Percentiles rank a stretch among this genome's conserved stretches.
phyloP scores from a whole-genome alignment of 2,113 vertebrate species.

The Sterrhoptilus dennistouni region DNA sequence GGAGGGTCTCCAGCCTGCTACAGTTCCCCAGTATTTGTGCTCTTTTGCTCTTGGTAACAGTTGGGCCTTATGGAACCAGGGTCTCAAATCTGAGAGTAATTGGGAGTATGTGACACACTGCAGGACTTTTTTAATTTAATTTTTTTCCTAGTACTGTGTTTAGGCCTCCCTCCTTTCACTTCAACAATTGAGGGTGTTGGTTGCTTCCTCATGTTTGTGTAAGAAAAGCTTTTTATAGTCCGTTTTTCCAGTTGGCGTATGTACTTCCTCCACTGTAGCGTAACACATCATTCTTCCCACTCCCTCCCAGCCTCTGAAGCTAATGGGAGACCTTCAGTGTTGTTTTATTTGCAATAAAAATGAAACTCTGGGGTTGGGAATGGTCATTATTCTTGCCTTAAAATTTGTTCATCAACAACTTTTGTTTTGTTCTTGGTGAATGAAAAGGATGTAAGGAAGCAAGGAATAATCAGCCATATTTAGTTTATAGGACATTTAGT shows the following conservation, averaged over 20 bases:
- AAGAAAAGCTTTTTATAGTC: slow-evolving; percentile 65
- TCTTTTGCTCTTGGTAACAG: neutral
- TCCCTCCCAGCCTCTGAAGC: neutral
- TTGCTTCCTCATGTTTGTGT: slow-evolving; percentile 68
- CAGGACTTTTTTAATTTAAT: neutral
- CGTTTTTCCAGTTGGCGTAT: slow-evolving; percentile 23
- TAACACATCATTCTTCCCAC: neutral
- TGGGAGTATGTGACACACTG: neutral
- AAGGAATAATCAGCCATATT: neutral
- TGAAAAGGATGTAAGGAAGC: neutral
- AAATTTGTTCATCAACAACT: neutral
- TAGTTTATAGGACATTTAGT: neutral
- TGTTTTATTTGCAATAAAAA: neutral
- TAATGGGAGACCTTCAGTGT: slow-evolving; percentile 4
- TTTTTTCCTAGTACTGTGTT: neutral
- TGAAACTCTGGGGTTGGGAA: neutral
- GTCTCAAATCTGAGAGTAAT: neutral
- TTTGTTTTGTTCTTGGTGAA: slow-evolving; percentile 8
- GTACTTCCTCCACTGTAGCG: slow-evolving; percentile 32
- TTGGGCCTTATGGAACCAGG: neutral
- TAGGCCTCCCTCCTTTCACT: slow-evolving; percentile 1
- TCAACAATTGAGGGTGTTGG: slow-evolving; percentile 69
- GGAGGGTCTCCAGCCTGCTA: neutral
- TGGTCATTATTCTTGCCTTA: neutral
- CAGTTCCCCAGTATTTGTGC: neutral